Evolutionary conservation across 2,888 invertebrate genomes (phyloP).

Genomic region (Drosophila infuscata): DNA sequence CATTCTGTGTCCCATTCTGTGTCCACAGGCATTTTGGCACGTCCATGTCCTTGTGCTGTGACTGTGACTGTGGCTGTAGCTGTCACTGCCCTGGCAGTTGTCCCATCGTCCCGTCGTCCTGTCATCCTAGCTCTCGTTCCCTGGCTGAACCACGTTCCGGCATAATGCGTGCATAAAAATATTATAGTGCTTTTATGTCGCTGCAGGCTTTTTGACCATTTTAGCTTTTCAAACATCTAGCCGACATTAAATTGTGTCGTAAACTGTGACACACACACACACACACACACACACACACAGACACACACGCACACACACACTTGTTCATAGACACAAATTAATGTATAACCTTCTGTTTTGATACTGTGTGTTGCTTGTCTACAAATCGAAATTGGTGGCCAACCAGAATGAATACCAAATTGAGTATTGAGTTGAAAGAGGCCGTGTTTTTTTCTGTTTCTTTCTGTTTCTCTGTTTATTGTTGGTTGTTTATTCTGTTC

Average conservation of each 20-base stretch:
- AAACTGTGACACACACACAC: slow-evolving; percentile 15
- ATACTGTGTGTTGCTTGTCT: slow-evolving; percentile 7
- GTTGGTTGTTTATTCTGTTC: background rate
- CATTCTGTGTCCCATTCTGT: background rate
- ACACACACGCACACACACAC: background rate
- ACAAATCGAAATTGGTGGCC: slow-evolving; percentile 38
- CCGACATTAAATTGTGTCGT: slow-evolving; percentile 34
- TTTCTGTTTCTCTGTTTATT: background rate
- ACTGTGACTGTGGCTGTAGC: background rate
- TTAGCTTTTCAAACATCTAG: slow-evolving; percentile 47
- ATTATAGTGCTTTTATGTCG: slow-evolving; percentile 57
- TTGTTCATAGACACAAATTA: background rate
- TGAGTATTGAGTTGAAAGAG: slow-evolving; percentile 5
- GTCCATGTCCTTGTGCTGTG: slow-evolving; percentile 16
- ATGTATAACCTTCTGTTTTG: background rate
- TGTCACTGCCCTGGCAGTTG: background rate
- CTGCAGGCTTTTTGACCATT: slow-evolving; percentile 55
- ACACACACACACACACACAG: slow-evolving; percentile 2
- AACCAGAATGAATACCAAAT: slow-evolving; percentile 47
- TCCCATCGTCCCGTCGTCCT: background rate
- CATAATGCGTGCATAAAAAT: slow-evolving; percentile 55
- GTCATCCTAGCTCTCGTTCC: background rate
- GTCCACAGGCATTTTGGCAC: slow-evolving; percentile 25
- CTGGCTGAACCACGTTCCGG: slow-evolving; percentile 26
- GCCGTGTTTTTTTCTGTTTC: background rate